These are phyloP conservation scores for Serrognathus titanus DNA, from an alignment of 2,888 invertebrate species.

Conservation along the genomic window DNA sequence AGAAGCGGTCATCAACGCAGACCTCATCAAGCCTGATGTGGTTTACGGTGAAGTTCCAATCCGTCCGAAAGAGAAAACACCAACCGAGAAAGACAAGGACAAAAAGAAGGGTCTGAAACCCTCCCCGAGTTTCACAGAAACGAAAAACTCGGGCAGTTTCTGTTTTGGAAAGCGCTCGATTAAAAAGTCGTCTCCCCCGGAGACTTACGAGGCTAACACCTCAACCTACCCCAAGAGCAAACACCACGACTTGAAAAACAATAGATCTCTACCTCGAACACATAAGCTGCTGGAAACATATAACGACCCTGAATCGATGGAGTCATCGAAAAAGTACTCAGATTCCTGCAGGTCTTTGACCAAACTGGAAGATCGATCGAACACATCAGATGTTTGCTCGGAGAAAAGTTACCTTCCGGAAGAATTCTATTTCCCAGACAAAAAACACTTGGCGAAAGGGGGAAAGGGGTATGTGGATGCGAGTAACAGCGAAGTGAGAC, in stretches of 20 bases:
- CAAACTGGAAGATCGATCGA: conserved; percentile 35
- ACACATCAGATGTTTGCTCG: conserved; percentile 21
- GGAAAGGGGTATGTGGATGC: conserved; percentile 41
- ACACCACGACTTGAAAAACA: conserved; percentile 31
- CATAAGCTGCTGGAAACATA: conserved; percentile 36
- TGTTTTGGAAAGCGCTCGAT: conserved; percentile 46
- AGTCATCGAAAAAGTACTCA: conserved; percentile 22
- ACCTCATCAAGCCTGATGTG: conserved; percentile 54
- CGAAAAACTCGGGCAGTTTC: conserved; percentile 35
- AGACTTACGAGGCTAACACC: conserved; percentile 30
- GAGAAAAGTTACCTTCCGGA: conserved; percentile 42
- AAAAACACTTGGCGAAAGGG: too few species aligned
- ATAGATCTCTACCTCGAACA: conserved; percentile 43
- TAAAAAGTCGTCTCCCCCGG: conserved; percentile 6
- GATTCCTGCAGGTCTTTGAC: conserved; percentile 25
- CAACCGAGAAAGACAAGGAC: conserved; percentile 3
- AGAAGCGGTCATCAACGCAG: conserved; percentile 31
- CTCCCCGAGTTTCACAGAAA: conserved; percentile 31
- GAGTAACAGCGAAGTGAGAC: conserved; percentile 30
- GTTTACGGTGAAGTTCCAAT: conserved; percentile 53
- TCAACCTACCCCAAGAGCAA: conserved; percentile 41
- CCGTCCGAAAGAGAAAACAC: conserved; percentile 32
- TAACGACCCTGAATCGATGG: conserved; percentile 9
- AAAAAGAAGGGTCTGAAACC: conserved; percentile 29
- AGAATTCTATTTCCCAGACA: background rate